phyloP scores from a whole-genome alignment of 2,797 vertebrate genomes.

The Lutra lutra region DNA sequence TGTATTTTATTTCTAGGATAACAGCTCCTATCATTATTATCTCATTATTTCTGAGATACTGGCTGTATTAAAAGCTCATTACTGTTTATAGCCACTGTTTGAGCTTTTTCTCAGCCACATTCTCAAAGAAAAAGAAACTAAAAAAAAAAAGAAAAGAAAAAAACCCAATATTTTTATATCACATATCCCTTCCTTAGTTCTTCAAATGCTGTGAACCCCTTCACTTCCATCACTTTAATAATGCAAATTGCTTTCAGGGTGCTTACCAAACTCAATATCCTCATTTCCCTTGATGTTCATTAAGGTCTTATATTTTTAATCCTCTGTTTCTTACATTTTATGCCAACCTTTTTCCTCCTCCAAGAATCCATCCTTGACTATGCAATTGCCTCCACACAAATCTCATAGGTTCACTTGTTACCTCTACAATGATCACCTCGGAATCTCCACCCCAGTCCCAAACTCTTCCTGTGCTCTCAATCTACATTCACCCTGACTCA shows the following conservation, averaged over 20 bases:
- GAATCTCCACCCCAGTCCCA: background rate
- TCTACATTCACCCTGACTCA: background rate
- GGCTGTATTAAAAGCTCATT: background rate
- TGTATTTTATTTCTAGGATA: background rate
- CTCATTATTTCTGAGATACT: background rate
- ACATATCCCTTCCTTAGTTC: background rate
- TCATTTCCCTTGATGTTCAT: background rate
- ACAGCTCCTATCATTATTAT: background rate
- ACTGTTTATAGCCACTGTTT: background rate
- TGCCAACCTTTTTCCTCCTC: background rate
- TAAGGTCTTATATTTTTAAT: background rate
- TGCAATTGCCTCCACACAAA: background rate
- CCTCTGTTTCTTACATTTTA: background rate
- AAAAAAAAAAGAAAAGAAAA: background rate
- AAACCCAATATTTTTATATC: background rate
- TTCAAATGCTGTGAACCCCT: background rate
- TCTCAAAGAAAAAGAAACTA: background rate
- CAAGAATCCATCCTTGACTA: background rate
- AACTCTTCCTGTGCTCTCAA: background rate
- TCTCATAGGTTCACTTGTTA: background rate
- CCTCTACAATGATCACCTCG: background rate
- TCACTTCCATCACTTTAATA: background rate
- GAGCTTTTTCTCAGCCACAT: background rate
- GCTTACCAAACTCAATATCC: background rate
- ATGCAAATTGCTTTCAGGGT: background rate